phyloP scores from a whole-genome alignment of 2,888 invertebrate genomes.

The Spilosoma lubricipeda region DNA sequence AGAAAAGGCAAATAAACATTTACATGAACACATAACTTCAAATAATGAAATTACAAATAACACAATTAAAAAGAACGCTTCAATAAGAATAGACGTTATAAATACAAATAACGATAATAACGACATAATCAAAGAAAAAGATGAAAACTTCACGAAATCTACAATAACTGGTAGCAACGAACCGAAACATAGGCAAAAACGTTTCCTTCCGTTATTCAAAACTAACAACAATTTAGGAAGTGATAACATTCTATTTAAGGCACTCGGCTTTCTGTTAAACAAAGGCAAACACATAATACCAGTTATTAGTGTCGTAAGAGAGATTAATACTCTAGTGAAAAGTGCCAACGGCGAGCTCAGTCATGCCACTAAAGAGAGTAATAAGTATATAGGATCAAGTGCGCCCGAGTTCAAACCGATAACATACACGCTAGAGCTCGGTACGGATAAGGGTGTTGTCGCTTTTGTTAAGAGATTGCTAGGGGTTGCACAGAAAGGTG shows the following conservation, averaged over 20 bases:
- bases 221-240: conserved; percentile 49
- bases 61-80: background rate
- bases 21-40: background rate
- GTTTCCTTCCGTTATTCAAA: conserved; percentile 65
- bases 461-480: conserved; percentile 67
- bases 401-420: conserved; percentile 54
- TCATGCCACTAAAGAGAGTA: conserved; percentile 66
- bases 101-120: background rate
- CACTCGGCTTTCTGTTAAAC: conserved; percentile 65
- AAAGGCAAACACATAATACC: conserved; percentile 66
- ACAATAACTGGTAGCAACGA: conserved; percentile 12
- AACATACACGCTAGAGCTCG: conserved; percentile 66
- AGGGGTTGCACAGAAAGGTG: conserved; percentile 63
- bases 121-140: background rate
- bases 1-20: background rate
- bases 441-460: conserved; percentile 57
- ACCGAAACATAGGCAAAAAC: conserved; percentile 46
- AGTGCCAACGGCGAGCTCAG: conserved; percentile 69
- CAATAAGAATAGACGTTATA: background rate
- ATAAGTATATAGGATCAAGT: conserved; percentile 67
- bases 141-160: background rate
- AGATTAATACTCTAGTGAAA: conserved; percentile 72
- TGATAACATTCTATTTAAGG: conserved; percentile 64
- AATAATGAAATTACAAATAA: background rate
- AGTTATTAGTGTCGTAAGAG: conserved; percentile 69